Percentiles rank a stretch among this genome's conserved stretches.
phyloP scores from a whole-genome alignment of 2,888 invertebrate genomes.

The Carpatolechia fugitivella region DNA sequence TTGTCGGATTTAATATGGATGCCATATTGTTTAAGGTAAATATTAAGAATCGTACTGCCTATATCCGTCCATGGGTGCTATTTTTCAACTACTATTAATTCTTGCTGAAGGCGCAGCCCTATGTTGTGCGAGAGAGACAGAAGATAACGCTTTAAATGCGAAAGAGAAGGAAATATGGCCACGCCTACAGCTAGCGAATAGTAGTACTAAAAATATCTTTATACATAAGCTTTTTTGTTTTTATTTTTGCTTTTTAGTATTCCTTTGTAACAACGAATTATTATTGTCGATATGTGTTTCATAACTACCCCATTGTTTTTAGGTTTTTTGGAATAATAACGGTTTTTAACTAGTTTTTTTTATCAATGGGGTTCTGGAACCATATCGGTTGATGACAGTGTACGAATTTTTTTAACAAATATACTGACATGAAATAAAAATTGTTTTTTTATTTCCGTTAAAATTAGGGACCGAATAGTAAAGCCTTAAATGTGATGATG shows the following conservation, averaged over 20 bases:
- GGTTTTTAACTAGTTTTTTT: slow-evolving; percentile 42
- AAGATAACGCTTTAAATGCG: too few relatives aligned
- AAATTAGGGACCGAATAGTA: too few relatives aligned
- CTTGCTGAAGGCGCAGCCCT: too few relatives aligned
- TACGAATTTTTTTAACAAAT: slow-evolving; percentile 73
- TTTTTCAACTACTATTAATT: not conserved
- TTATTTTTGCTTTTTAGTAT: slow-evolving; percentile 14
- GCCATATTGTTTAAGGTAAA: slow-evolving; percentile 68
- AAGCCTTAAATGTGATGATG: not conserved
- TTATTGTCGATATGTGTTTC: slow-evolving; percentile 68
- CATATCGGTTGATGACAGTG: slow-evolving; percentile 58
- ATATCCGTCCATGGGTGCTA: not conserved
- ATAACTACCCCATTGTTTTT: slow-evolving; percentile 70
- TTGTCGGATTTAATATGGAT: slow-evolving; percentile 41
- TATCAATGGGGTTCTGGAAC: slow-evolving; percentile 78
- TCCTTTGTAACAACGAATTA: slow-evolving; percentile 58
- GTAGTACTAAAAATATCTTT: slow-evolving; percentile 33
- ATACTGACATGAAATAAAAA: slow-evolving; percentile 64
- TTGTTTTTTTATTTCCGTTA: slow-evolving; percentile 30
- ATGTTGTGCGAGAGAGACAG: too few relatives aligned
- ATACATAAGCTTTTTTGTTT: slow-evolving; percentile 13
- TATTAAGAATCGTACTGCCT: slow-evolving; percentile 32
- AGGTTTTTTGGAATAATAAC: slow-evolving; percentile 36
- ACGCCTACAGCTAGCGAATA: not conserved
- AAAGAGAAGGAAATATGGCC: too few relatives aligned